A percentile compares a stretch with the other conserved stretches of the same genome.
Conservation (phyloP, 2,888 invertebrate species). For the Subacronicta megacephala region DNA sequence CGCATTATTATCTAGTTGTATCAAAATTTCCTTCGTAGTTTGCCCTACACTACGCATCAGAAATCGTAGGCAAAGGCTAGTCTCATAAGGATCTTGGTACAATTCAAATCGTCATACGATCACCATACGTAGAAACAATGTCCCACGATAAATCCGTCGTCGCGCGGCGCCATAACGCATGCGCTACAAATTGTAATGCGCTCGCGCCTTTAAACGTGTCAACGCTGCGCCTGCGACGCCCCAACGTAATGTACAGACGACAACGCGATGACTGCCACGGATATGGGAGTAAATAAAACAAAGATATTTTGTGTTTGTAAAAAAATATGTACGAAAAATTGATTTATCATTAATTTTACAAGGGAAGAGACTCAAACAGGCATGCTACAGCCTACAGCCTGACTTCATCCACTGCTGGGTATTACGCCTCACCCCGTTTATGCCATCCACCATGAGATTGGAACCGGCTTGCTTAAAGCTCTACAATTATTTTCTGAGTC, state of each 20-base stretch:
- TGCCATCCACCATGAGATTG: no score
- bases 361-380: no score
- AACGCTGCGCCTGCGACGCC: slow-evolving; percentile 52
- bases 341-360: no score
- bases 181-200: slow-evolving; percentile 65
- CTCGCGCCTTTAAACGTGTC: slow-evolving; percentile 60
- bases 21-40: no score
- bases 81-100: background rate
- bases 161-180: slow-evolving; percentile 52
- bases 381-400: no score
- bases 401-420: no score
- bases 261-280: slow-evolving; percentile 40
- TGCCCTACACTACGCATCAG: background rate
- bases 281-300: slow-evolving; percentile 35
- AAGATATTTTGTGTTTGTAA: background rate
- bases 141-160: slow-evolving; percentile 72
- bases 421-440: no score
- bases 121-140: slow-evolving; percentile 58
- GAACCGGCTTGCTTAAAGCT: no score
- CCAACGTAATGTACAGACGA: slow-evolving; percentile 17
- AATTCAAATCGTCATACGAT: slow-evolving; percentile 49
- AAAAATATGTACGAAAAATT: background rate
- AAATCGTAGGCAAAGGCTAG: background rate
- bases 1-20: no score
- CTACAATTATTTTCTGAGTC: no score